Evolutionary conservation across 2,113 vertebrate genomes (phyloP), one percentile per base, ranked within the genome.

Genomic region (Embiotoca jacksoni): DNA sequence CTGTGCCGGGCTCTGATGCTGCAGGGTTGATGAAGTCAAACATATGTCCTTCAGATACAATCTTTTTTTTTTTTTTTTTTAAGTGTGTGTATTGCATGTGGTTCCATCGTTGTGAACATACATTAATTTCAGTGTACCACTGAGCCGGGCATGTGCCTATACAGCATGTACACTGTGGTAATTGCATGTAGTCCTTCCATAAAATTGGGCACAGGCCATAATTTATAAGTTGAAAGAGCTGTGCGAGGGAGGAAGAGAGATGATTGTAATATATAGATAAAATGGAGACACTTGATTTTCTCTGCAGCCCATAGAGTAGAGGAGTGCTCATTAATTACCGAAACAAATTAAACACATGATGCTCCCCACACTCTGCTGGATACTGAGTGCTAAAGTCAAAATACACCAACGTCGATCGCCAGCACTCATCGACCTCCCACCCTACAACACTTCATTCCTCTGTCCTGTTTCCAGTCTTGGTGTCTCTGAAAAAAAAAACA

Each of bases 281-380:
- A 80, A 86, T 35, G 49, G 81, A 80, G 70, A 87, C 66, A 80
- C 72, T 85, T 70, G 60, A 89, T 91, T 91, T 90, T 82, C 86
- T 74, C 56, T 65, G 47, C 63, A 72, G 66, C 72, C 62, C 78
- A 82, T 78, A 63, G 63, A 71, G 75, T 54, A 59, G 41, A 54
- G 49, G 64, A 66, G 65, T 6, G 13, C 78, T 87, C 84, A 91
- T 93, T 93, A 91, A 91, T 94, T 91, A 91, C 74, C 54, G 60
- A 75, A 84, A 91, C 83, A 88, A 90, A 91, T 91, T 65, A 86
- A 91, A 89, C 69, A 67, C 82, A 64, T 65, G 66, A 85, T 71
- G 70, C 78, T 69, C 76, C 46, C n/a, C 16, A 69, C 74, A 60
- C 63, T 54, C 65, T 68, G 82, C 60, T 78, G 56, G 72, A 78